These are phyloP conservation scores for Elaphurus davidianus DNA, from an alignment of 2,113 vertebrate genomes.

Conservation along the genomic window DNA sequence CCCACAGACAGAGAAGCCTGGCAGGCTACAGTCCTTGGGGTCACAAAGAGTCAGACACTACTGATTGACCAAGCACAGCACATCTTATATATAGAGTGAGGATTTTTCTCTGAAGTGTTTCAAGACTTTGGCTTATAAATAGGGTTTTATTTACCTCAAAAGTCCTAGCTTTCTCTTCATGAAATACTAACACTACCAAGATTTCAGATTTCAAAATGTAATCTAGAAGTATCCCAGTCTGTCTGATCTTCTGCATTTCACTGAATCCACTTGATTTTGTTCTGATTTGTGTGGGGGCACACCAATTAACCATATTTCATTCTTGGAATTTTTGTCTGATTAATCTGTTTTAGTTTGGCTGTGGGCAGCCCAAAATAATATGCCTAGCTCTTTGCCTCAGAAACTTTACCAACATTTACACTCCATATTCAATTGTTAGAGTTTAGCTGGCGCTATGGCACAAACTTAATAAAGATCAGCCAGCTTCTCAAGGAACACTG, in stretches of 20 bases:
- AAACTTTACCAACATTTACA: not conserved
- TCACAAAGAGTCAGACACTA: not conserved
- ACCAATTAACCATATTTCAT: not conserved
- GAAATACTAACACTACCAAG: not conserved
- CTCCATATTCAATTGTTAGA: not conserved
- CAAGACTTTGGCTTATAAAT: not conserved
- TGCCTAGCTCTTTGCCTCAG: not conserved
- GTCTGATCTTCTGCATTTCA: not conserved
- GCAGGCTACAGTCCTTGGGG: not conserved
- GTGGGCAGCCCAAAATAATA: not conserved
- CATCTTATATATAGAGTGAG: too few relatives aligned
- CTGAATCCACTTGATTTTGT: not conserved
- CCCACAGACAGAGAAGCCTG: not conserved
- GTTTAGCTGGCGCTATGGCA: not conserved
- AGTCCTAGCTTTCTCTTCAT: not conserved
- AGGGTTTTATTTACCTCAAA: not conserved
- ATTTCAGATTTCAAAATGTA: not conserved
- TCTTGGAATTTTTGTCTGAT: slow-evolving; percentile 12
- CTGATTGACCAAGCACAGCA: not conserved
- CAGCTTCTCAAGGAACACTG: not conserved
- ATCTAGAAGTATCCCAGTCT: not conserved
- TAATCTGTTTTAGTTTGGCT: slow-evolving; percentile 20
- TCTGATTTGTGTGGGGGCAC: not conserved
- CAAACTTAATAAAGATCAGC: not conserved
- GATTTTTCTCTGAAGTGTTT: not conserved